Evolutionary conservation across 2,888 invertebrate species (phyloP), one percentile per base, ranked within the genome.

Genomic region (Galeruca laticollis): DNA sequence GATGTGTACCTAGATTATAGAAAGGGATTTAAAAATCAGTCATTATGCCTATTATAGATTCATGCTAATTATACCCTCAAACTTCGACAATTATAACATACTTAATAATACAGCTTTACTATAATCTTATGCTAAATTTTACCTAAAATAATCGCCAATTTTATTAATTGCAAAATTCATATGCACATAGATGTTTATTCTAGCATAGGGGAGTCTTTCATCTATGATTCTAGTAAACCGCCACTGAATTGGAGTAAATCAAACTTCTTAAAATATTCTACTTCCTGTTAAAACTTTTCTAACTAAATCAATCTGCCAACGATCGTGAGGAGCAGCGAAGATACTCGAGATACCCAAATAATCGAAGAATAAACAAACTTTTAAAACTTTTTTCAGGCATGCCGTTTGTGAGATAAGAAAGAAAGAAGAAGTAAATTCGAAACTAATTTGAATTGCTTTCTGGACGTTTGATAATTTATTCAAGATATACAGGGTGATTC

Each of bases 291-390:
- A 52, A 52, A 67, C 18, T 67, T 61, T 52, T 56, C 47, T 61
- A 68, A 62, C 61, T 61, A 57, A 68, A 68, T 68, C 68, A 68
- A 62, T 68, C 51, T 54, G 56, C 54, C 68, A 68, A 47, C 21
- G 54, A 54, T 31, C 26, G 13, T 31, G 54, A 54, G 31, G 31
- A 54, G 54, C 54, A 51, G 37, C 62, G 57, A n/a, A 68, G 47
- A 61, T 56, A 21, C 49, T 68, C 35, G 35, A 68, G 33, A 37
- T 61, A 49, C 47, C 13, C n/a, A 43, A 68, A 61, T 60, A 67
- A 61, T 31, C 56, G 31, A 43, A 67, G 47, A 68, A 62, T 68
- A 57, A 68, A 61, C 56, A 62, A 68, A 68, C 61, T 68, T 56
- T 60, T 18, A 15, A 61, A 68, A 43, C 47, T 68, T 68, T 51